Percentiles rank a stretch among this genome's conserved stretches.
These are phyloP conservation scores for Melangyna quadrimaculata DNA, from an alignment of 2,888 invertebrate species.

Conservation along the genomic window DNA sequence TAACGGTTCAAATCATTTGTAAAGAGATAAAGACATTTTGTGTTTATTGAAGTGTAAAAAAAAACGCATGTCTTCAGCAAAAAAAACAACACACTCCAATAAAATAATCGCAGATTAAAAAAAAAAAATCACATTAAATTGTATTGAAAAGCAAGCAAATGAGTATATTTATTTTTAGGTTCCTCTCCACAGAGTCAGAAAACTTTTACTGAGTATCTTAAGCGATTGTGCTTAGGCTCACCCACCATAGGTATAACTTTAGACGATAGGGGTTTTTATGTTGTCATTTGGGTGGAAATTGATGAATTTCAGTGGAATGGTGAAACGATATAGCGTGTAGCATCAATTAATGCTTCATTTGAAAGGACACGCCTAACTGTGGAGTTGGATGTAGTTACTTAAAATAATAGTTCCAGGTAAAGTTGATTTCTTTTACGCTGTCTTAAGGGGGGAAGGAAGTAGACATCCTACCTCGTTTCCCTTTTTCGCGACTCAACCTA, in stretches of 20 bases:
- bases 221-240: conserved; percentile 37
- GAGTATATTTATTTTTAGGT: conserved; percentile 46
- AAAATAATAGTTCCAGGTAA: not conserved
- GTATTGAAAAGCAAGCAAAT: not conserved
- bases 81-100: not conserved
- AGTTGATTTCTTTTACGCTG: no score
- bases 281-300: not conserved
- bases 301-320: not conserved
- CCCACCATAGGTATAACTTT: conserved; percentile 28
- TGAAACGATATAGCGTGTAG: not conserved
- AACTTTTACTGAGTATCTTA: conserved; percentile 22
- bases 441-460: no score
- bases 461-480: no score
- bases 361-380: not conserved
- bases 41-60: not conserved
- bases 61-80: not conserved
- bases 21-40: not conserved
- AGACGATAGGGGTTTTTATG: conserved; percentile 23
- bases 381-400: not conserved
- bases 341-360: conserved; percentile 5
- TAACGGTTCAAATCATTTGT: not conserved
- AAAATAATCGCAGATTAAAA: not conserved
- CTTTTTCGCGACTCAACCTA: no score
- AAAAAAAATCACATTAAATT: not conserved
- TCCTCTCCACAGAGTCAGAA: not conserved